Evolutionary conservation across 1,140 invertebrate genomes (phyloP), one percentile per base, ranked within the genome.

Genomic region (Epicauta chinensis): DNA sequence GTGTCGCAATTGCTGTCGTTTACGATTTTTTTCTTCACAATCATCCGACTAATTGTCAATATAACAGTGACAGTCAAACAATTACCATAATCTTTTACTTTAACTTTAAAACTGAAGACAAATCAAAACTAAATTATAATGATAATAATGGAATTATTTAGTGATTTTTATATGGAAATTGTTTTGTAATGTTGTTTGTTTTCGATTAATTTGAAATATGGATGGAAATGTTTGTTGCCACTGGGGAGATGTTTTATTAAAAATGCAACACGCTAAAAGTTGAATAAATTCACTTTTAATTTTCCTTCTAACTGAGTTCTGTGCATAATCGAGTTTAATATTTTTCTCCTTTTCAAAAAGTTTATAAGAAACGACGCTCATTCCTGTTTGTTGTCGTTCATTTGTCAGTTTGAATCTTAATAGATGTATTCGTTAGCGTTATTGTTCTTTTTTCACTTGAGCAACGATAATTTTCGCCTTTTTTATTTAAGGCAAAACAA

Each of bases 21-120:
- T 57, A 57, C 32, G 49, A 53, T 57, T 57, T 56, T 57, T 56
- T 50, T 53, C 42, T 48, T 39, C 45, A 36, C 30, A 31, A 54
- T 54, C 46, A 30, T 37, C 44, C 53, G 39, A 34, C 50, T 57
- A 57, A 57, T 57, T 57, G 55, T 49, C 23, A 2, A 23, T 23
- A 23, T 3, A 23, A 23, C 23, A 23, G 23, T 7, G 7, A 7
- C 7, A 23, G 23, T 23, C 4, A 23, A 23, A 23, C 23, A 23
- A 23, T 23, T 7, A 23, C 4, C 7, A 1, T 5, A 23, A 23
- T 1, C 23, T 7, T 23, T 23, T 7, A 23, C 7, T 5, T 23
- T 7, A 23, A 23, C 4, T 23, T 23, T 23, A 23, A 5, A 23
- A 23, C 7, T 23, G 23, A 7, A 2, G 7, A 23, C 7, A 0